Conservation (phyloP, 2,888 invertebrate species). For the Orthonychiurus folsomi region DNA sequence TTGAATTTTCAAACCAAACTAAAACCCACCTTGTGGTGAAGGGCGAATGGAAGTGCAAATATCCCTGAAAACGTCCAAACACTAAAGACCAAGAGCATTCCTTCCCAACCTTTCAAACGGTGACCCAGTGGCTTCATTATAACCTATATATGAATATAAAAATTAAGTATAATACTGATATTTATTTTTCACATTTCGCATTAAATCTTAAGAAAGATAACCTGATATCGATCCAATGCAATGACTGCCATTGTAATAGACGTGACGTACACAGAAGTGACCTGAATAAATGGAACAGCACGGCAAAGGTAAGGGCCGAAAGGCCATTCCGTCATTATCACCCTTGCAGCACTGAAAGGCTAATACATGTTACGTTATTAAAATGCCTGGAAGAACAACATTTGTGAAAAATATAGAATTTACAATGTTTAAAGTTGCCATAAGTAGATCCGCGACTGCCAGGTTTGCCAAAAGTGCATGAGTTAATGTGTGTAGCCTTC, state of each 20-base stretch:
- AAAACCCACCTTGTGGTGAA: constrained; percentile 43
- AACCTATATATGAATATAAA: constrained; percentile 37
- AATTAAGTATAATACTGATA: not conserved
- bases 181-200: constrained; percentile 15
- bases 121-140: constrained; percentile 45
- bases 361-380: not conserved
- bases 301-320: constrained; percentile 46
- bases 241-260: constrained; percentile 47
- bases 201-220: too few species aligned
- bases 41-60: constrained; percentile 45
- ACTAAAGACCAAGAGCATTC: constrained; percentile 42
- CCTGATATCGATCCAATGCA: constrained; percentile 45
- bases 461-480: constrained; percentile 52
- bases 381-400: not conserved
- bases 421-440: constrained; percentile 44
- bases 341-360: constrained; percentile 46
- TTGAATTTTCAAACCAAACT: constrained; percentile 1
- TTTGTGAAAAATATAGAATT: not conserved
- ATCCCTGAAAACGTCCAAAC: constrained; percentile 44
- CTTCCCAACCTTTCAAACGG: constrained; percentile 43
- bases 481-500: constrained; percentile 50
- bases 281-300: constrained; percentile 45
- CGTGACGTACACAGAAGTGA: constrained; percentile 46
- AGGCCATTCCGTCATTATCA: constrained; percentile 46
- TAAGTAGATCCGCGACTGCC: constrained; percentile 46